Evolutionary conservation across 2,888 invertebrate genomes (phyloP).

Genomic region (Fissipunctia ypsillon): DNA sequence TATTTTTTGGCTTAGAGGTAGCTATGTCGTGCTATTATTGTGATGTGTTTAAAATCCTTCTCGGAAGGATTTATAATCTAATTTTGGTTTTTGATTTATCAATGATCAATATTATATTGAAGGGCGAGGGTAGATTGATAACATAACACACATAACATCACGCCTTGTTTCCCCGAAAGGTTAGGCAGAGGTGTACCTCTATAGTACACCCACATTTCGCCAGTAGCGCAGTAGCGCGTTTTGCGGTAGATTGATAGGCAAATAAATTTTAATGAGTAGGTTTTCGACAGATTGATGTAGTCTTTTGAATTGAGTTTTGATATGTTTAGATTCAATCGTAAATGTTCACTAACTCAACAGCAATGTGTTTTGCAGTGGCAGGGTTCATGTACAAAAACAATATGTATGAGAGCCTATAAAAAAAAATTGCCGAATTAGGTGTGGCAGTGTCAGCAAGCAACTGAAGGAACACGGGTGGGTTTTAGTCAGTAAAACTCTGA

Average conservation of each 20-base stretch:
- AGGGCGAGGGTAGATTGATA: no score
- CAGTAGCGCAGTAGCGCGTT: no score
- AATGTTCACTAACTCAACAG: neutral
- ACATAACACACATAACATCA: no score
- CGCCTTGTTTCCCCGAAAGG: no score
- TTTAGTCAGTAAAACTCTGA: no score
- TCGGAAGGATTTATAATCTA: neutral
- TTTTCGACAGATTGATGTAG: neutral
- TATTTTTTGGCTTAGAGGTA: neutral
- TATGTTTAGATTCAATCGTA: neutral
- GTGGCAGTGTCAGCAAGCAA: no score
- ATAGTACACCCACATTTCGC: no score
- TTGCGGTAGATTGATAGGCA: no score
- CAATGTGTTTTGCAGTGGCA: neutral
- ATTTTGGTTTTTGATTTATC: neutral
- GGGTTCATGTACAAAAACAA: neutral
- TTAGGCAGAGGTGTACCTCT: no score
- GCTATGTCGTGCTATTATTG: neutral
- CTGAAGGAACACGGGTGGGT: no score
- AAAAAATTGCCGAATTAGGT: no score
- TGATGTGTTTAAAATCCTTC: neutral
- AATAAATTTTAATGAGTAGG: neutral
- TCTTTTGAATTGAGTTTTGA: neutral
- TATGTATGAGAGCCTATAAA: no score
- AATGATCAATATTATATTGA: neutral